Evolutionary conservation across 2,797 vertebrate genomes (phyloP).

Genomic region (Notamacropus eugenii): DNA sequence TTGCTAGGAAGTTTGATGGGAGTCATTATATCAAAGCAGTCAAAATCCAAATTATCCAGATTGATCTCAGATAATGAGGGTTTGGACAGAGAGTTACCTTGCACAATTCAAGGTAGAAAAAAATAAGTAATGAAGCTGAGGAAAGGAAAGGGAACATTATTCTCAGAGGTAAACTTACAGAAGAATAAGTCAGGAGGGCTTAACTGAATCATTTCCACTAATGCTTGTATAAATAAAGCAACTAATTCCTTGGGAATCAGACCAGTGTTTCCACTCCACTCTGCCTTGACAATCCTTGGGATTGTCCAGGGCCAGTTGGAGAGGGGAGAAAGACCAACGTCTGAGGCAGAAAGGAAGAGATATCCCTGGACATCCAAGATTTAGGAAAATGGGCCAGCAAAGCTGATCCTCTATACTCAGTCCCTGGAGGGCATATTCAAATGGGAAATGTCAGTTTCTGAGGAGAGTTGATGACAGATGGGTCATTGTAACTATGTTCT

Average conservation of each 20-base stretch:
- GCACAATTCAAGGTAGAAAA: background rate
- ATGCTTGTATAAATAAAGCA: constrained; percentile 64
- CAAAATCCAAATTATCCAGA: constrained; percentile 39
- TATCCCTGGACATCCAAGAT: background rate
- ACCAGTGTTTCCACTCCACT: constrained; percentile 2
- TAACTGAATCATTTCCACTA: constrained; percentile 60
- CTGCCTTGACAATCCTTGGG: background rate
- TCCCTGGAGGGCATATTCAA: background rate
- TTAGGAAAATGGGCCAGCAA: background rate
- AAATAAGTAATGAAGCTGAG: background rate
- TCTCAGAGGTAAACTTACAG: constrained; percentile 57
- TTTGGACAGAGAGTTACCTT: constrained; percentile 3
- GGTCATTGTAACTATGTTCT: background rate
- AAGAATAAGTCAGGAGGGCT: constrained; percentile 34
- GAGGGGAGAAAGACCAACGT: constrained; percentile 37
- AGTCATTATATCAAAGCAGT: constrained; percentile 37
- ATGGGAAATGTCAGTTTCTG: background rate
- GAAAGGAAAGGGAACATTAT: constrained; percentile 33
- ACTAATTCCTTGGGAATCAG: constrained; percentile 55
- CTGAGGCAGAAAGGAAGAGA: background rate
- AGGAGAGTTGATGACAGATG: background rate
- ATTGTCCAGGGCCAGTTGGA: background rate
- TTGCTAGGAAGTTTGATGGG: background rate
- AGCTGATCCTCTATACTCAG: background rate
- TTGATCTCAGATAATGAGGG: background rate